Base-by-base conservation (phyloP, 2,888 invertebrate species). In the Campaea margaritaria region DNA sequence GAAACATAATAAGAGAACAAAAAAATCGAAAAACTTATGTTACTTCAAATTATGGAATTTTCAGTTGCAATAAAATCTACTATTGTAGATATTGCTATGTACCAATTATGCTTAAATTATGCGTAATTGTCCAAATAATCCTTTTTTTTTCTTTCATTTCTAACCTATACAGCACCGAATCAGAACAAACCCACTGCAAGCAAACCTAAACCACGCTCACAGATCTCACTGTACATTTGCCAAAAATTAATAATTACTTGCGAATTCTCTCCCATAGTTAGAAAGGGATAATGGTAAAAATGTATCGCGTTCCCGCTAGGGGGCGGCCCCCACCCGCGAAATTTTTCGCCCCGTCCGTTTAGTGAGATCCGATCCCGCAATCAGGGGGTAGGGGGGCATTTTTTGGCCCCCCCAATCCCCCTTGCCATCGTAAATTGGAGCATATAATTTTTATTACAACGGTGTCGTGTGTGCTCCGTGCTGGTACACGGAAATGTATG, bases 381-480 rank as follows among this genome's bases (percentile, higher is more conserved):
- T 89, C 89, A 87, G 87, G 86, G 87, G 82, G 85, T 68, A 61
- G 78, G 86, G 87, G 81, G 54, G 50, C 12, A 50, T 81, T 87
- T 89, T 91, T 86, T 82, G 81, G 83, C 74, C 78, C 78, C 83
- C 84, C 82, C 69, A 59, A 62, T 69, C 74, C 61, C 70, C 75
- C 77, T 76, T 76, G 76, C 71, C 85, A 79, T 89, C 91, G 91
- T 91, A 92, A 92, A 92, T 92, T 91, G 92, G 90, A 90, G 91
- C 91, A 91, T 92, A 92, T 92, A 92, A 92, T 92, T 92, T 92
- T 92, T 92, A 92, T 92, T 92, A 91, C 91, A 81, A 78, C 78
- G 82, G 84, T 87, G 89, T 87, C 89, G 89, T 88, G 81, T 87
- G 82, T 84, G 87, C 74, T 80, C 49, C 54, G 62, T 51, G 63